Evolutionary conservation across 2,113 vertebrate species (phyloP).

Genomic region (Phrynosoma platyrhinos): DNA sequence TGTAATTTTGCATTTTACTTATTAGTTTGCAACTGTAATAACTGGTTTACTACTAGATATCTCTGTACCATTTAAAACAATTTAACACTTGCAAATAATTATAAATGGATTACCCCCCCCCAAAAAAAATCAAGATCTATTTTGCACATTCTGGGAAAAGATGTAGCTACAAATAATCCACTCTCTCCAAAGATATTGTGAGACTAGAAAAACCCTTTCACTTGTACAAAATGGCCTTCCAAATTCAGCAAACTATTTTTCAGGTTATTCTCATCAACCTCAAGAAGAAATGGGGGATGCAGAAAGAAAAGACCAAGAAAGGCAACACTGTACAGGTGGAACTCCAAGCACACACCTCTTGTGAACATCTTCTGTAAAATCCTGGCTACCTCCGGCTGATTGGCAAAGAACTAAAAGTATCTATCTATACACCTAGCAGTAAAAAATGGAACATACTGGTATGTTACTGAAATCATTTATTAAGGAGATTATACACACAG

Average conservation of each 20-base stretch:
- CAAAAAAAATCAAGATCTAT: background rate
- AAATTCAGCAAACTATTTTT: background rate
- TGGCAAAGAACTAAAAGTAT: background rate
- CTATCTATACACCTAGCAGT: background rate
- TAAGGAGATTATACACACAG: no score
- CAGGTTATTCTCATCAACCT: background rate
- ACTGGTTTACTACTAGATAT: background rate
- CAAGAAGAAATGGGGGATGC: background rate
- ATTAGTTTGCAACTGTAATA: background rate
- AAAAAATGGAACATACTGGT: no score
- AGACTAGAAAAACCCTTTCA: background rate
- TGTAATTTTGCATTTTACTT: background rate
- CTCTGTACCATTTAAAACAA: background rate
- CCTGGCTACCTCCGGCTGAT: background rate
- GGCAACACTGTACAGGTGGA: no score
- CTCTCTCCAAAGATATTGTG: background rate
- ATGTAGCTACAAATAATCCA: background rate
- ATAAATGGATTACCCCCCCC: background rate
- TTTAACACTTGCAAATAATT: background rate
- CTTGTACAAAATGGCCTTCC: background rate
- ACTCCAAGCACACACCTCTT: no score
- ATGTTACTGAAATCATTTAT: no score
- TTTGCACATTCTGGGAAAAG: background rate
- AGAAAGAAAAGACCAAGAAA: background rate
- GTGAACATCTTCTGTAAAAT: background rate